Conservation (phyloP, 2,797 vertebrate species). For the Anabas testudineus region DNA sequence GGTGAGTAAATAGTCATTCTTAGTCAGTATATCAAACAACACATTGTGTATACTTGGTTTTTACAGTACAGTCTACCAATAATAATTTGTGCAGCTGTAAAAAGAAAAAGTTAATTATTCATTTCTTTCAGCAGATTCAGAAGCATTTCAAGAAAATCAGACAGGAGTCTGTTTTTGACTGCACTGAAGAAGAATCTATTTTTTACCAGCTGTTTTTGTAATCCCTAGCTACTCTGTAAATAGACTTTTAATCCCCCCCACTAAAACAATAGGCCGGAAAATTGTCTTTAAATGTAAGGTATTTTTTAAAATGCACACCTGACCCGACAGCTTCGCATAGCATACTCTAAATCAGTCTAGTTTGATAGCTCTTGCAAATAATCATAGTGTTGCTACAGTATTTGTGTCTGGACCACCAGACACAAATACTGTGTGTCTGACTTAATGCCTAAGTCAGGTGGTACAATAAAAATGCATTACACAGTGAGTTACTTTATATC, state of each 20-base stretch:
- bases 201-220: conserved; percentile 46
- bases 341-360: conserved; percentile 25
- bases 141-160: neutral
- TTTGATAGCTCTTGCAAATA: conserved; percentile 29
- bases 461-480: conserved; percentile 1
- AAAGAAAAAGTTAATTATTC: neutral
- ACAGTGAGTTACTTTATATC: neutral
- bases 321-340: conserved; percentile 13
- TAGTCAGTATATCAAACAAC: neutral
- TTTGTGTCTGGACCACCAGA: conserved; percentile 19
- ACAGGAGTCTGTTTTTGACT: neutral
- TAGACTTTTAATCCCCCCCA: conserved; percentile 43
- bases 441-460: conserved; percentile 1
- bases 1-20: conserved; percentile 33
- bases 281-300: conserved; percentile 24
- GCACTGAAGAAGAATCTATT: conserved; percentile 21
- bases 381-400: neutral
- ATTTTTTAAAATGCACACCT: conserved; percentile 23
- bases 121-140: conserved; percentile 46
- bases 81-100: neutral
- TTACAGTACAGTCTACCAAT: no score
- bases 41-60: neutral
- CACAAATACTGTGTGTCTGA: no score
- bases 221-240: conserved; percentile 60
- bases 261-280: conserved; percentile 41